Base-by-base conservation (phyloP, 2,113 vertebrate genomes). In the Callopanchax toddi region DNA sequence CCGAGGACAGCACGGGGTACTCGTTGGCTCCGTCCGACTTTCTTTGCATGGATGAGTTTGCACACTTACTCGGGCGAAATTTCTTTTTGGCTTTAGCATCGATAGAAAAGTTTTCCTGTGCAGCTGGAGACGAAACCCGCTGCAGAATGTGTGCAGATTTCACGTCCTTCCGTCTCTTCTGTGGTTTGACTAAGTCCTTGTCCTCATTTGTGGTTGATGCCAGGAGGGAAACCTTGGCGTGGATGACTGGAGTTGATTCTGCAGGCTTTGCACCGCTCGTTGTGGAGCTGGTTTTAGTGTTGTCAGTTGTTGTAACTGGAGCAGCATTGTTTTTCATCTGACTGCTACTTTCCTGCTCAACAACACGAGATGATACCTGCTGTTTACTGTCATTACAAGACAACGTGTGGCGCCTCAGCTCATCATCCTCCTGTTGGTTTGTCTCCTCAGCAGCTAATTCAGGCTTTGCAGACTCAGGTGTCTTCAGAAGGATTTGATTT, bases 81-180 rank as follows among this genome's bases (percentile, higher is more conserved):
- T 94, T 97, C 76, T 94, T 96, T 80, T 94, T 92, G 58, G 73
- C 91, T 58, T 93, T 93, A 2, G 91, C 88, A 0, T 93, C 92
- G 12, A 91, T 81, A 8, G 90, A 90, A 16, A 92, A 68, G 76
- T 94, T 96, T 81, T 97, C 96, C 12, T 92, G 87, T 60, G 95
- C 93, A 52, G 77, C 87, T 18, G 91, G 87, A 0, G 90, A 85
- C 63, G 86, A 91, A 51, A 87, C 77, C 48, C 88, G 92, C 42
- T 89, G 89, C 57, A 89, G 71, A 58, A 80, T 84, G 63, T 84
- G 77, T 22, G 82, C 44, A 26, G 86, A 75, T 63, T 93, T 95
- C 20, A 89, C 67, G 2, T 95, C 95, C 89, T 93, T 96, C 64
- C 91, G 87, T 23, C 91, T 96, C 82, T 93, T 96, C 54, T 93